Percentiles rank a stretch among this genome's conserved stretches.
Conservation (phyloP, 2,113 vertebrate genomes). For the Scatophagus argus region DNA sequence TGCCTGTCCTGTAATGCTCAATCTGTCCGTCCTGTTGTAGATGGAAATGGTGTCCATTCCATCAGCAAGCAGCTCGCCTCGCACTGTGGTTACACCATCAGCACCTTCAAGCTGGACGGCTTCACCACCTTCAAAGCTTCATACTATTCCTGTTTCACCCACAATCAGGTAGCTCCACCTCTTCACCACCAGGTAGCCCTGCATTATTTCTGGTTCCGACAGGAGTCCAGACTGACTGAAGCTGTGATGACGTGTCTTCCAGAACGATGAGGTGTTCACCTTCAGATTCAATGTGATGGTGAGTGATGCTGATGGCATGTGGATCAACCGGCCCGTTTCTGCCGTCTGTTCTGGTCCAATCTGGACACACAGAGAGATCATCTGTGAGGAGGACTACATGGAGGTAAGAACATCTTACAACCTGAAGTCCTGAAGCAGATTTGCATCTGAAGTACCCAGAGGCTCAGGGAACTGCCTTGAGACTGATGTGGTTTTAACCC, state of each 20-base stretch:
- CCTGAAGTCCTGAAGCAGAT: neutral
- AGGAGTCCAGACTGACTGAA: neutral
- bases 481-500: neutral
- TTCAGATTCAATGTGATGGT: constrained; percentile 65
- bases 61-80: constrained; percentile 43
- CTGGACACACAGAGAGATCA: constrained; percentile 67
- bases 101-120: constrained; percentile 29
- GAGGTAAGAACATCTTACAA: constrained; percentile 51
- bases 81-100: constrained; percentile 70
- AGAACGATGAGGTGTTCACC: constrained; percentile 68
- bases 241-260: neutral
- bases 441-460: neutral
- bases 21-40: constrained; percentile 14
- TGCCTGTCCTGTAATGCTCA: neutral
- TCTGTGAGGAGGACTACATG: constrained; percentile 77
- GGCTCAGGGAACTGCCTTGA: neutral
- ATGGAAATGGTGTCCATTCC: constrained; percentile 45
- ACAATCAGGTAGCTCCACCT: constrained; percentile 48
- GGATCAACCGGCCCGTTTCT: constrained; percentile 38
- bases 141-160: constrained; percentile 75
- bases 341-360: constrained; percentile 45
- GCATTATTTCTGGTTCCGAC: too few relatives aligned
- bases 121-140: constrained; percentile 69
- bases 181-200: neutral
- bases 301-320: constrained; percentile 6